Evolutionary conservation across 1,140 invertebrate species (phyloP).

Genomic region (Diorhabda elongata): DNA sequence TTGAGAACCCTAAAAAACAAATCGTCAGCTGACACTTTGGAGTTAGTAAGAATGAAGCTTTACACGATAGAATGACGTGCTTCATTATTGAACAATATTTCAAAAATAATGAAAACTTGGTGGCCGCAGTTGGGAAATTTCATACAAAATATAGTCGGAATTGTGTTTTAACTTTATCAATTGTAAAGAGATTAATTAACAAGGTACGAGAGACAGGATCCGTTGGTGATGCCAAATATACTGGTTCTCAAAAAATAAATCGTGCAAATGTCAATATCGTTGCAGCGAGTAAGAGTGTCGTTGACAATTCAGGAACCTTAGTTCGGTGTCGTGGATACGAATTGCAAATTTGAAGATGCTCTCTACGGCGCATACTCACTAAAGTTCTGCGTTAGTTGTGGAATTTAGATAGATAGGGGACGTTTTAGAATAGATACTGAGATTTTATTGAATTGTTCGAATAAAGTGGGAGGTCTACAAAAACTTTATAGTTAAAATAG

Average conservation of each 20-base stretch:
- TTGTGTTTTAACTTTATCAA: not conserved
- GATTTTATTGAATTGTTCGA: too few species aligned
- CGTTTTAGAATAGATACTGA: too few species aligned
- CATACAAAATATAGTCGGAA: not conserved
- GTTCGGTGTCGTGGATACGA: not conserved
- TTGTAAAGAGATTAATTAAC: not conserved
- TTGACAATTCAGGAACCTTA: not conserved
- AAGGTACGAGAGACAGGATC: not conserved
- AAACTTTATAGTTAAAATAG: too few species aligned
- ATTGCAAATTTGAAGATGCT: not conserved
- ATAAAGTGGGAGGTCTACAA: too few species aligned
- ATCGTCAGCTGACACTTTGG: too few species aligned
- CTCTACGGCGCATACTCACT: not conserved
- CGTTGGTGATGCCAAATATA: not conserved
- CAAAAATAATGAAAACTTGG: not conserved
- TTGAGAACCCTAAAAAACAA: too few species aligned
- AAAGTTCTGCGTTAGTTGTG: not conserved
- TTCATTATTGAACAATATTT: not conserved
- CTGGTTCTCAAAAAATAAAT: not conserved
- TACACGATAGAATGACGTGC: not conserved
- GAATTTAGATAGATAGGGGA: too few species aligned
- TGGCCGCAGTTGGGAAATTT: not conserved
- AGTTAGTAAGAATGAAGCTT: not conserved
- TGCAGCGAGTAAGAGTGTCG: not conserved
- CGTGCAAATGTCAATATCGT: not conserved